Conservation (phyloP, 2,888 invertebrate species). For the Alloplasta piceator region DNA sequence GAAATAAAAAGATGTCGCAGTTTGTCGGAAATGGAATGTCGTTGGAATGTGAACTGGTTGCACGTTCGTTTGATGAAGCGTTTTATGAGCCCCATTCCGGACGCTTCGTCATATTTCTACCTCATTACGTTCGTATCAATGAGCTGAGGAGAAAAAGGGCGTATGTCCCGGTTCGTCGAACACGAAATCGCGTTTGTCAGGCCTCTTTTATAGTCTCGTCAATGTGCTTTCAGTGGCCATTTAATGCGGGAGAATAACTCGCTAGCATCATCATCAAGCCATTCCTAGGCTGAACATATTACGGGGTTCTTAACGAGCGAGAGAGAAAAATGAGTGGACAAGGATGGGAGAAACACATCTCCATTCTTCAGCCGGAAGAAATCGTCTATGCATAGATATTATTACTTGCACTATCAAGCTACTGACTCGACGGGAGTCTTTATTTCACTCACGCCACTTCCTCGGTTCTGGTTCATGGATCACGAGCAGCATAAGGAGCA, state of each 20-base stretch:
- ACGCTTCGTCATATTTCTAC: slow-evolving; percentile 6
- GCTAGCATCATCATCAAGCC: slow-evolving; percentile 41
- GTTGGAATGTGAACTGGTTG: not conserved
- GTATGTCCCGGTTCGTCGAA: too few species aligned
- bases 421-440: slow-evolving; percentile 50
- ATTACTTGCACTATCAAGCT: slow-evolving; percentile 13
- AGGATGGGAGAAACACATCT: not conserved
- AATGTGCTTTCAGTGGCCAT: not conserved
- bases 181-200: too few species aligned
- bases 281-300: slow-evolving; percentile 33
- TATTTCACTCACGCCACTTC: slow-evolving; percentile 27
- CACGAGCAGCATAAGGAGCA: slow-evolving; percentile 30
- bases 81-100: slow-evolving; percentile 10
- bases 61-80: not conserved
- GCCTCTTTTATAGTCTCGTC: not conserved
- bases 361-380: slow-evolving; percentile 29
- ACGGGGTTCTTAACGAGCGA: slow-evolving; percentile 36
- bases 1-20: not conserved
- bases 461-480: slow-evolving; percentile 21
- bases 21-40: not conserved
- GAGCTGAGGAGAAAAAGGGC: too few species aligned
- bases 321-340: slow-evolving; percentile 1
- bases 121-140: not conserved
- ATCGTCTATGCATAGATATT: slow-evolving; percentile 19
- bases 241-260: slow-evolving; percentile 22